Percentiles rank a stretch among this genome's conserved stretches.
Evolutionary conservation across 2,113 vertebrate genomes (phyloP).

Genomic region (Meleagris gallopavo): DNA sequence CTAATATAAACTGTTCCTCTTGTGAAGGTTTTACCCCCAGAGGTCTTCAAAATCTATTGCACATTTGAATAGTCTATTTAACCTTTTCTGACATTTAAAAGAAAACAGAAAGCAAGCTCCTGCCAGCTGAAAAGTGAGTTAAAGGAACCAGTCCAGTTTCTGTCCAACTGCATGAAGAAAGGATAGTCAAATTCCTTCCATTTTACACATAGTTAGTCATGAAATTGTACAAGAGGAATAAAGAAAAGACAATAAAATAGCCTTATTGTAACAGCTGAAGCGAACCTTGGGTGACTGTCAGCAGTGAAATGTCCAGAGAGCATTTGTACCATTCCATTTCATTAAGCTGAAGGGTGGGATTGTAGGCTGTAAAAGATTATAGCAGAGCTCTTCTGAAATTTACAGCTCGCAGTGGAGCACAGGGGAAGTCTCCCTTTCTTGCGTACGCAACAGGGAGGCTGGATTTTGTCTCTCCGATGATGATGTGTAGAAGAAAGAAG

Average conservation of each 20-base stretch:
- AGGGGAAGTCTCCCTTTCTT: constrained; percentile 19
- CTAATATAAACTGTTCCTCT: constrained; percentile 47
- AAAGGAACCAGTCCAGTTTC: constrained; percentile 71
- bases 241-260: constrained; percentile 60
- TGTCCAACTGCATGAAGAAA: constrained; percentile 75
- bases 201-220: constrained; percentile 79
- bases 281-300: constrained; percentile 71
- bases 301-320: constrained; percentile 66
- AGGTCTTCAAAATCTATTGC: constrained; percentile 72
- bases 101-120: constrained; percentile 75
- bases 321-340: constrained; percentile 71
- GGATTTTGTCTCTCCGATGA: constrained; percentile 58
- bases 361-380: constrained; percentile 71
- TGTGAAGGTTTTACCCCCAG: constrained; percentile 56
- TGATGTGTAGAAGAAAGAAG: constrained; percentile 70
- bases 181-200: constrained; percentile 80
- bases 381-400: constrained; percentile 68
- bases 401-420: constrained; percentile 15
- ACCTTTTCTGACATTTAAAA: constrained; percentile 85
- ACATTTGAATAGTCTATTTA: constrained; percentile 78
- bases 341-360: constrained; percentile 75
- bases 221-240: constrained; percentile 68
- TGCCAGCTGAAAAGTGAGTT: constrained; percentile 77
- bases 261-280: constrained; percentile 69
- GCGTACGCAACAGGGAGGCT: constrained; percentile 60